Percentiles rank a stretch among this genome's conserved stretches.
Evolutionary conservation across 2,113 vertebrate genomes (phyloP).

Genomic region (Ariopsis seemanni): DNA sequence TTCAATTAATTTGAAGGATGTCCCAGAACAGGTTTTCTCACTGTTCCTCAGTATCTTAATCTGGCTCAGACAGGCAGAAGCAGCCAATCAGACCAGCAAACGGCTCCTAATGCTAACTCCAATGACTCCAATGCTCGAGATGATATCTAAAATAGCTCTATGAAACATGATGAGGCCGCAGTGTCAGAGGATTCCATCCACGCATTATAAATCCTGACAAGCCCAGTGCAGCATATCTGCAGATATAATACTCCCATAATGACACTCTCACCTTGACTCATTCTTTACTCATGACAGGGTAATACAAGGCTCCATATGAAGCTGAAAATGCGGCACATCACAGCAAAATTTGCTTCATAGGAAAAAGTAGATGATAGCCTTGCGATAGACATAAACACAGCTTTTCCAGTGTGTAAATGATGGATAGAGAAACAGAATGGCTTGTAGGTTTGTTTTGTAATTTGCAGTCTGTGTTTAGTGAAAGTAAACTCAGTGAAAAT

Average conservation of each 20-base stretch:
- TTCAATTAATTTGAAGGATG: constrained; percentile 49
- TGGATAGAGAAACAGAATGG: neutral
- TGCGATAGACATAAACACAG: neutral
- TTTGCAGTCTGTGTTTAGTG: neutral
- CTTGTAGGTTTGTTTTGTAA: neutral
- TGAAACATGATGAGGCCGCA: constrained; percentile 53
- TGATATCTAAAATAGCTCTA: constrained; percentile 49
- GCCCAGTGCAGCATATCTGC: constrained; percentile 52
- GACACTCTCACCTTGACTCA: constrained; percentile 57
- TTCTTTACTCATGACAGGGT: constrained; percentile 54
- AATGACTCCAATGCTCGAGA: constrained; percentile 23
- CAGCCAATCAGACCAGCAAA: constrained; percentile 30
- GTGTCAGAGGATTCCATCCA: constrained; percentile 52
- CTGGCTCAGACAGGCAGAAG: constrained; percentile 20
- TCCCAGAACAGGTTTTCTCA: neutral
- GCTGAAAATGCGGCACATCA: constrained; percentile 38
- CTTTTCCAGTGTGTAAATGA: neutral
- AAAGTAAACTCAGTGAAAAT: neutral
- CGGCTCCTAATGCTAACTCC: constrained; percentile 29
- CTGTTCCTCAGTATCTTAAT: constrained; percentile 28
- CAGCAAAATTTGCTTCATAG: constrained; percentile 12
- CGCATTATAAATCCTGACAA: constrained; percentile 55
- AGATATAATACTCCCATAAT: constrained; percentile 59
- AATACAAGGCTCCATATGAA: constrained; percentile 43
- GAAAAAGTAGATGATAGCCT: constrained; percentile 25